Evolutionary conservation across 2,888 invertebrate genomes (phyloP), one percentile per base, ranked within the genome.

Genomic region (Syrista parreyssii): DNA sequence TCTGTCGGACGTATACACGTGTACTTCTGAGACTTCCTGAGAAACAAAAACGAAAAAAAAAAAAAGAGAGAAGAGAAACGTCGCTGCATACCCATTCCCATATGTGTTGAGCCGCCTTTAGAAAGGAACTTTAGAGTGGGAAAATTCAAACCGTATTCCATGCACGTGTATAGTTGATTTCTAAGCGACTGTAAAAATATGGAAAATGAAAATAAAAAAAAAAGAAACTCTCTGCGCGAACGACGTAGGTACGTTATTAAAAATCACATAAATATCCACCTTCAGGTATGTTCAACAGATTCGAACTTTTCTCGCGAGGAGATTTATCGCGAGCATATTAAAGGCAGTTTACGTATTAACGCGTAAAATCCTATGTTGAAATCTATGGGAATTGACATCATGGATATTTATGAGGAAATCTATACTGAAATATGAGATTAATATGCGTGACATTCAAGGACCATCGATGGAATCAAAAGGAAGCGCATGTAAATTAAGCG

Each of bases 41-140:
- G 55, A 55, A 23, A 55, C 55, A 55, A 55, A 55, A 55, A 55
- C 55, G 55, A 23, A 55, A 15, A 40, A 15, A 15, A 33, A 34
- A 34, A 34, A 55, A 23, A 78, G 79, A 40, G 73, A 77, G 76
- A 78, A 78, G 78, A 80, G 79, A 79, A 81, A 78, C 81, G 77
- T 79, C 79, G 77, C 79, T 78, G 76, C 75, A 76, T 77, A 77
- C 77, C 79, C 81, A 81, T 80, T 80, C 79, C 81, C 81, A 81
- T 80, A 80, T 81, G 81, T 81, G 79, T 79, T 77, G 78, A 74
- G 55, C 76, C 73, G 68, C 76, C 75, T 75, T 76, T 81, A 80
- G 80, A 79, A 81, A 78, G 80, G 73, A 76, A 76, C 79, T 78
- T 78, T 72, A 69, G 55, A 55, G 23, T 55, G 23, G 55, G 55